Evolutionary conservation across 2,113 vertebrate species (phyloP).

Genomic region (Struthio camelus): DNA sequence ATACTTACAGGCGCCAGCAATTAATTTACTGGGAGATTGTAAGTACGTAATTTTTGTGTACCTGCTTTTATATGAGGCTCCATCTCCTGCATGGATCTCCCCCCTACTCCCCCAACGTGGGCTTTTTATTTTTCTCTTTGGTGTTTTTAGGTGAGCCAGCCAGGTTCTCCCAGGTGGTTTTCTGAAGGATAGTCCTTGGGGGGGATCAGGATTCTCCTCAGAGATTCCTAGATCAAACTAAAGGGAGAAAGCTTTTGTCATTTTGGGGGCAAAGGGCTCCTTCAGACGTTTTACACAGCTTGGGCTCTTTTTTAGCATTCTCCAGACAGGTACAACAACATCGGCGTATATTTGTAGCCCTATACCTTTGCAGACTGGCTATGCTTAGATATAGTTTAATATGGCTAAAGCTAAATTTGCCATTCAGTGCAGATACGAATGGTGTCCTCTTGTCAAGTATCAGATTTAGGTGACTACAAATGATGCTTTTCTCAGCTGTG

Average conservation of each 20-base stretch:
- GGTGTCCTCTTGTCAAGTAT: background rate
- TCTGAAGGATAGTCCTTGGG: background rate
- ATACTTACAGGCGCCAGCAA: background rate
- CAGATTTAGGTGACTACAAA: background rate
- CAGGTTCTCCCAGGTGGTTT: background rate
- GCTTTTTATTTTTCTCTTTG: background rate
- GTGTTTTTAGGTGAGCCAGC: background rate
- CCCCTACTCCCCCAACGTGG: background rate
- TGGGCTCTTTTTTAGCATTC: too few relatives aligned
- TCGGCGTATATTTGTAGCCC: background rate
- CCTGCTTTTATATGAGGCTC: background rate
- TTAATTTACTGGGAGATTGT: background rate
- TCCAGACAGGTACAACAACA: background rate
- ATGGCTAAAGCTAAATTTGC: background rate
- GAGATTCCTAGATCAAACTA: too few relatives aligned
- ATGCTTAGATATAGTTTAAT: background rate
- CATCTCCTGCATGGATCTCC: background rate
- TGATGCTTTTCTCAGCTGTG: background rate
- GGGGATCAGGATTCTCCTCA: too few relatives aligned
- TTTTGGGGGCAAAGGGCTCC: too few relatives aligned
- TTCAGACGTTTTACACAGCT: too few relatives aligned
- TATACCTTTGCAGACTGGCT: background rate
- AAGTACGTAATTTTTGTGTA: background rate
- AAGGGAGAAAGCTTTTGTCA: too few relatives aligned
- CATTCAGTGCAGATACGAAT: background rate